These are phyloP conservation scores for Glareola pratincola DNA, from an alignment of 2,113 vertebrate species.

Conservation along the genomic window DNA sequence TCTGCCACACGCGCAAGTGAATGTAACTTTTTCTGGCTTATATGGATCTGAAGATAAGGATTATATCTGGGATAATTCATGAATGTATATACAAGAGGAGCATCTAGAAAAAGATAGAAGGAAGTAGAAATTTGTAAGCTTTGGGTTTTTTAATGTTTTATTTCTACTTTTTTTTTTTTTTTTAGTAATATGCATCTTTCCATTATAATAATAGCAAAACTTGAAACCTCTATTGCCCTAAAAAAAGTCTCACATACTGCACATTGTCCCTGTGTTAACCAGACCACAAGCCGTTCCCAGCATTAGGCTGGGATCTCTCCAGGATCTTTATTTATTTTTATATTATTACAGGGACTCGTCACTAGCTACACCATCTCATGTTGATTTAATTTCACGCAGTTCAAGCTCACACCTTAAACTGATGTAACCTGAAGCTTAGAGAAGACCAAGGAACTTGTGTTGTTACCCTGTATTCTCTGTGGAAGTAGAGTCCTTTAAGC, in stretches of 20 bases:
- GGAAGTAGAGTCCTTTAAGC: not conserved
- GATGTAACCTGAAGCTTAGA: not conserved
- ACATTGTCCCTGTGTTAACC: not conserved
- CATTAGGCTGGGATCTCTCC: not conserved
- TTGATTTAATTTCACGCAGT: not conserved
- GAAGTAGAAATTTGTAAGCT: not conserved
- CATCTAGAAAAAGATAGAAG: not conserved
- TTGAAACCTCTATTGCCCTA: not conserved
- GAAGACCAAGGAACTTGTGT: not conserved
- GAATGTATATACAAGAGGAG: fast-evolving
- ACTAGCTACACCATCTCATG: not conserved
- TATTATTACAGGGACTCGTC: not conserved
- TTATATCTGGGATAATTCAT: not conserved
- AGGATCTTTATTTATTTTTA: not conserved
- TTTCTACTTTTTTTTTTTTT: not conserved
- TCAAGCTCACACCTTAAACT: not conserved
- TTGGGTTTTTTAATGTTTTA: not conserved
- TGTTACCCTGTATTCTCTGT: not conserved
- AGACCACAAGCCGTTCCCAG: not conserved
- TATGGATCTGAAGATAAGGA: not conserved
- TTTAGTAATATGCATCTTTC: not conserved
- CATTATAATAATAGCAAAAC: not conserved
- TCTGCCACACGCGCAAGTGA: not conserved
- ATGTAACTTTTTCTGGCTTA: not conserved
- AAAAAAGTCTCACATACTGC: not conserved